phyloP scores from a whole-genome alignment of 1,140 invertebrate genomes.

The Drosophila repletoides region DNA sequence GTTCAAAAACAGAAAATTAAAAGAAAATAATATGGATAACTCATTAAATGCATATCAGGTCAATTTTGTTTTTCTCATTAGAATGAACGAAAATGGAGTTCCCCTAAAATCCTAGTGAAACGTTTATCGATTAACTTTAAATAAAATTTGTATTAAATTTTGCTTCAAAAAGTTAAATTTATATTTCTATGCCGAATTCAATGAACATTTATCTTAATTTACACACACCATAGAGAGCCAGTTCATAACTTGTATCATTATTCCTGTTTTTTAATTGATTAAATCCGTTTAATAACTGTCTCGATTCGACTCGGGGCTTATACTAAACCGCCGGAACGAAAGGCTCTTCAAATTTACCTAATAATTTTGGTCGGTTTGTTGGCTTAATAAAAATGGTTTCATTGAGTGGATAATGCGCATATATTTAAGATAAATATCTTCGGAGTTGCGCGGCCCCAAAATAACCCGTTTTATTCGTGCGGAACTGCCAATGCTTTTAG shows the following conservation, averaged over 20 bases:
- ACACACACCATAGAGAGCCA: constrained; percentile 62
- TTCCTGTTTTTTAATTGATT: neutral
- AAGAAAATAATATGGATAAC: no score
- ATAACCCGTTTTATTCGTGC: neutral
- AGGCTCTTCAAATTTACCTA: constrained; percentile 38
- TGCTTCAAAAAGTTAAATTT: no score
- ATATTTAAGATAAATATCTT: constrained; percentile 79
- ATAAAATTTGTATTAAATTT: no score
- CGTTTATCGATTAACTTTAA: no score
- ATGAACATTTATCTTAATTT: neutral
- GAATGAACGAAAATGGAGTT: no score
- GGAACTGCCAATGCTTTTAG: constrained; percentile 65
- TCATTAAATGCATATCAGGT: no score
- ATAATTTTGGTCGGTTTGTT: constrained; percentile 34
- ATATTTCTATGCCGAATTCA: no score
- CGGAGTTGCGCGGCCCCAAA: constrained; percentile 20
- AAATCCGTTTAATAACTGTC: constrained; percentile 22
- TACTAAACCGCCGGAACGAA: constrained; percentile 31
- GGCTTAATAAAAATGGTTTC: constrained; percentile 55
- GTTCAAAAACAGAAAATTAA: no score
- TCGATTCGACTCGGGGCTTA: constrained; percentile 3
- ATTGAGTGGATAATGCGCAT: constrained; percentile 56
- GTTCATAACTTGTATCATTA: constrained; percentile 69
- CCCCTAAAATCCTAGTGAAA: no score
- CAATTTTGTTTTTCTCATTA: no score